Conservation (phyloP, 2,888 invertebrate species). For the Cheilosia impressa region DNA sequence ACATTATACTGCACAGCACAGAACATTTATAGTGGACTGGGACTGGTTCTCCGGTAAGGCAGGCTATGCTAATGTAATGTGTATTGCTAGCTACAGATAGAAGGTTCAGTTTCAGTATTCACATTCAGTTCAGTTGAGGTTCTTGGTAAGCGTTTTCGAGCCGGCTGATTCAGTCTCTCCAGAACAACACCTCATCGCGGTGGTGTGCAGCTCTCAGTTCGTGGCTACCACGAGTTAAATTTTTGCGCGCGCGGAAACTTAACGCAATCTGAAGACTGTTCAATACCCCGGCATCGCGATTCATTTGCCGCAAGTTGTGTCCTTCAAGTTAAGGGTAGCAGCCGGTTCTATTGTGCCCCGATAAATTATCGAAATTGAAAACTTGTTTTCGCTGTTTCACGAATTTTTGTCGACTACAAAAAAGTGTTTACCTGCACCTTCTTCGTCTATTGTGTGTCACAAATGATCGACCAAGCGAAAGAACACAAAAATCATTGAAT, state of each 20-base stretch:
- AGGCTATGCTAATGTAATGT: conserved; percentile 15
- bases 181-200: conserved; percentile 66
- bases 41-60: conserved; percentile 5
- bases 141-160: conserved; percentile 51
- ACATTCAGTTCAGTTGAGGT: conserved; percentile 21
- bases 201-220: conserved; percentile 46
- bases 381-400: conserved; percentile 1
- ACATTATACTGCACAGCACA: not conserved
- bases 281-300: not conserved
- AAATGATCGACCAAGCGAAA: conserved; percentile 61
- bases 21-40: conserved; percentile 10
- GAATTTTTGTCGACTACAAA: not conserved
- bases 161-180: conserved; percentile 60
- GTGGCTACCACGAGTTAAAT: conserved; percentile 8
- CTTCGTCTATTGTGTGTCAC: conserved; percentile 33
- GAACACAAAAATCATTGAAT: conserved; percentile 24
- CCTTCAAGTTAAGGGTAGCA: conserved; percentile 51
- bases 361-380: conserved; percentile 3
- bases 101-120: conserved; percentile 4
- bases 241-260: conserved; percentile 36
- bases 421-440: conserved; percentile 16
- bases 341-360: conserved; percentile 47
- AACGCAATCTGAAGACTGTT: conserved; percentile 15
- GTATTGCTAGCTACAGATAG: conserved; percentile 22
- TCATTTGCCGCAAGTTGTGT: conserved; percentile 2